Evolutionary conservation across 2,888 invertebrate species (phyloP).

Genomic region (Microdon myrmicae): DNA sequence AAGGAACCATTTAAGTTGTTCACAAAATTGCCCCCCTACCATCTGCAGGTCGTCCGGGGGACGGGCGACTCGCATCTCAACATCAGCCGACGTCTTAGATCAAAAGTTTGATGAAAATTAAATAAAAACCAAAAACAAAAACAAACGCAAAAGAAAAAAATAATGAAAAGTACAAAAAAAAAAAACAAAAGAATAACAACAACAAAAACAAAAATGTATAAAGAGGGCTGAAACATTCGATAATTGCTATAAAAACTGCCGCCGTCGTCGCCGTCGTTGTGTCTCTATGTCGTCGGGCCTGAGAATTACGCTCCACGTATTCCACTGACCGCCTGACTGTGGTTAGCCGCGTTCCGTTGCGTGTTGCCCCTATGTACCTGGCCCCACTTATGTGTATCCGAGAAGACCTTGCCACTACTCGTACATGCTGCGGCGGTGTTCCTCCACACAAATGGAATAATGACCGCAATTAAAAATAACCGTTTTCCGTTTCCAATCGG

Average conservation of each 20-base stretch:
- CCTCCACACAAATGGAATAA: slow-evolving; percentile 42
- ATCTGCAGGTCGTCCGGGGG: too few species aligned
- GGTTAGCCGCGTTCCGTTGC: slow-evolving; percentile 19
- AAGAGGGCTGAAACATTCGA: too few species aligned
- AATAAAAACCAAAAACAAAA: too few species aligned
- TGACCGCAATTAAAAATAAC: slow-evolving; percentile 49
- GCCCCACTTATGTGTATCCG: neutral
- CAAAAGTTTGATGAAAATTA: too few species aligned
- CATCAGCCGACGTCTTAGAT: too few species aligned
- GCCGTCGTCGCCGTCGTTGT: slow-evolving; percentile 19
- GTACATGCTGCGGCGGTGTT: slow-evolving; percentile 33
- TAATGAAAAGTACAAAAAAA: too few species aligned
- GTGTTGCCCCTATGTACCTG: slow-evolving; percentile 11
- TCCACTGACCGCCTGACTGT: slow-evolving; percentile 50
- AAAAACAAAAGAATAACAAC: too few species aligned
- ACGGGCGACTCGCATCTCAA: too few species aligned
- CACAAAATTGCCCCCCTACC: too few species aligned
- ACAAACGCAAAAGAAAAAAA: too few species aligned
- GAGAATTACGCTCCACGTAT: slow-evolving; percentile 29
- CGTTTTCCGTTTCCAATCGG: slow-evolving; percentile 45
- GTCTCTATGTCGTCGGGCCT: slow-evolving; percentile 4
- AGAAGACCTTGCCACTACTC: slow-evolving; percentile 15
- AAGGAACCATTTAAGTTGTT: too few species aligned
- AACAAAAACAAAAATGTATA: too few species aligned
- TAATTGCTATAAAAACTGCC: slow-evolving; percentile 37